Percentiles rank a stretch among this genome's conserved stretches.
Evolutionary conservation across 2,888 invertebrate genomes (phyloP).

Genomic region (Abrostola tripartita): DNA sequence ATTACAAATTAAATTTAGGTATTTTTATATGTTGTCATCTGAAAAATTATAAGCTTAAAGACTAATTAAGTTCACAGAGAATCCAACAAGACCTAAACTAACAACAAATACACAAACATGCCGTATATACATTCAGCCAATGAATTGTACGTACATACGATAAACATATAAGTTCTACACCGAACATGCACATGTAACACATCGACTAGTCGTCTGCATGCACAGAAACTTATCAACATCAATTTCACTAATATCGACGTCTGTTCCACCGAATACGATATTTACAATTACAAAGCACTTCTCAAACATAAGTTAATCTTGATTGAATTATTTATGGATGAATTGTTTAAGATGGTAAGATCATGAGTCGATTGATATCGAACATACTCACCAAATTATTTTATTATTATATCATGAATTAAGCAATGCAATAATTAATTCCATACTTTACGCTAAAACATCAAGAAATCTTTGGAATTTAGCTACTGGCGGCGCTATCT

Average conservation of each 20-base stretch:
- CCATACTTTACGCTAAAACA: slow-evolving; percentile 45
- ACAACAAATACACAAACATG: slow-evolving; percentile 51
- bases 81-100: slow-evolving; percentile 25
- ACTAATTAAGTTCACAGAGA: slow-evolving; percentile 13
- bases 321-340: slow-evolving; percentile 32
- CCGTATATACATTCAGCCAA: slow-evolving; percentile 51
- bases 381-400: slow-evolving; percentile 46
- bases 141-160: slow-evolving; percentile 49
- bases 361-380: slow-evolving; percentile 26
- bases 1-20: background rate
- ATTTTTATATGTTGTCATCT: background rate
- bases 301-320: slow-evolving; percentile 46
- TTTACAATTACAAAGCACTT: slow-evolving; percentile 60
- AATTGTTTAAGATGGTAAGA: slow-evolving; percentile 42
- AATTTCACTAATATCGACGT: slow-evolving; percentile 32
- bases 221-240: slow-evolving; percentile 27
- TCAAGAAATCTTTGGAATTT: slow-evolving; percentile 33
- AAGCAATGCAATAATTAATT: slow-evolving; percentile 56
- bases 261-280: slow-evolving; percentile 33
- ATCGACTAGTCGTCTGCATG: slow-evolving; percentile 41
- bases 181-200: slow-evolving; percentile 53
- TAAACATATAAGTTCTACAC: slow-evolving; percentile 35
- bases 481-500: slow-evolving; percentile 74
- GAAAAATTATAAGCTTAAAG: background rate
- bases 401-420: slow-evolving; percentile 38